phyloP scores from a whole-genome alignment of 2,113 vertebrate species.

The Cryptomyrus ogoouensis region DNA sequence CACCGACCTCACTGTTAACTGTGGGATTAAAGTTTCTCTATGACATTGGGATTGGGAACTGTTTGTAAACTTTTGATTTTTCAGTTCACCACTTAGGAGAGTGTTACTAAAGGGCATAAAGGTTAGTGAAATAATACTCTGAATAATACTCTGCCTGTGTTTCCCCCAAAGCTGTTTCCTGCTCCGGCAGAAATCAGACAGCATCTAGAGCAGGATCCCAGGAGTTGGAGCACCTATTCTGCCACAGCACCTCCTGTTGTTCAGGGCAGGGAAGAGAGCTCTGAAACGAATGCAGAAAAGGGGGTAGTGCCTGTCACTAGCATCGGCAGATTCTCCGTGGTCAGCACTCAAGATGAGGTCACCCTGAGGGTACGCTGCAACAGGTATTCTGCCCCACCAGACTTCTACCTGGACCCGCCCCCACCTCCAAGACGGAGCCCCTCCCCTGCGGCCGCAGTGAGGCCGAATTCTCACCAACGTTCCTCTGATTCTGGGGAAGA shows the following conservation, averaged over 20 bases:
- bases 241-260: constrained; percentile 52
- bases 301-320: constrained; percentile 67
- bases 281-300: constrained; percentile 33
- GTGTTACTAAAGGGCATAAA: background rate
- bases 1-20: background rate
- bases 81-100: background rate
- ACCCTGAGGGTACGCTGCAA: constrained; percentile 70
- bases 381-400: constrained; percentile 85
- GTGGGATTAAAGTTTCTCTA: background rate
- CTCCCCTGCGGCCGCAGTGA: constrained; percentile 46
- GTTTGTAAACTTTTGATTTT: background rate
- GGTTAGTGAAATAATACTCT: background rate
- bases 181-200: constrained; percentile 64
- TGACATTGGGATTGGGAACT: background rate
- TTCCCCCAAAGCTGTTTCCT: constrained; percentile 50
- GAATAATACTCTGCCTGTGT: background rate
- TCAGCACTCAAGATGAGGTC: constrained; percentile 80
- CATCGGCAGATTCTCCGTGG: constrained; percentile 86
- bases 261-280: constrained; percentile 31
- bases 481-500: constrained; percentile 91
- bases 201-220: constrained; percentile 55
- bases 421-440: constrained; percentile 61
- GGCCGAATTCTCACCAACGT: constrained; percentile 53
- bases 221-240: constrained; percentile 49
- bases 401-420: constrained; percentile 81